phyloP scores from a whole-genome alignment of 2,113 vertebrate genomes.

The Gila orcuttii region DNA sequence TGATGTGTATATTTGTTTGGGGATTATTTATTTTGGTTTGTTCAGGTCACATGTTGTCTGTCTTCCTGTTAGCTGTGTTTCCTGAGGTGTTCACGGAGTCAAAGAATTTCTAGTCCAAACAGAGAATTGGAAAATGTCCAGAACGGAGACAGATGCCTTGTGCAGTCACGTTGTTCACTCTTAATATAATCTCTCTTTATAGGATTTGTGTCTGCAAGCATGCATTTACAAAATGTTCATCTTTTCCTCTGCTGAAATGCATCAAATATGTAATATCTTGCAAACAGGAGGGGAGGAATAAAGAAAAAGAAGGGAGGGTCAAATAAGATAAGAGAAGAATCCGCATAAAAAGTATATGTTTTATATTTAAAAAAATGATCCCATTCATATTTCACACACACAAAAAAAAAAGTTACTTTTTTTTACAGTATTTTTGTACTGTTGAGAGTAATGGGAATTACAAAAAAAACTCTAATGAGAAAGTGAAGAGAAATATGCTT shows the following conservation, averaged over 20 bases:
- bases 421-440: not conserved
- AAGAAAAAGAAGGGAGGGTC: too few relatives aligned
- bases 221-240: not conserved
- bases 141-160: not conserved
- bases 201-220: not conserved
- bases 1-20: constrained; percentile 24
- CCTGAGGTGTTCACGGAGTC: constrained; percentile 3
- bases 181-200: not conserved
- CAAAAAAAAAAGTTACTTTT: too few relatives aligned
- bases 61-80: constrained; percentile 27
- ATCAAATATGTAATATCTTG: not conserved
- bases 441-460: not conserved
- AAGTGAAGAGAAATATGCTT: not conserved
- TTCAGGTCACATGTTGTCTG: not conserved
- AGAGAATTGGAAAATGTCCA: not conserved
- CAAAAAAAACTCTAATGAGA: not conserved
- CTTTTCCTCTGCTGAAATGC: not conserved
- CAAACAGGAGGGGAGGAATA: too few relatives aligned
- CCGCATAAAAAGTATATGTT: too few relatives aligned
- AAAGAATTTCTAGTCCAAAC: not conserved
- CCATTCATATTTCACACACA: too few relatives aligned
- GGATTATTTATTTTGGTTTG: constrained; percentile 9
- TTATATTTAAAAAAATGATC: too few relatives aligned
- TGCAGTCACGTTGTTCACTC: not conserved
- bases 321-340: too few relatives aligned